Base-by-base conservation (phyloP, 2,113 vertebrate genomes). In the Pteruthius melanotis region DNA sequence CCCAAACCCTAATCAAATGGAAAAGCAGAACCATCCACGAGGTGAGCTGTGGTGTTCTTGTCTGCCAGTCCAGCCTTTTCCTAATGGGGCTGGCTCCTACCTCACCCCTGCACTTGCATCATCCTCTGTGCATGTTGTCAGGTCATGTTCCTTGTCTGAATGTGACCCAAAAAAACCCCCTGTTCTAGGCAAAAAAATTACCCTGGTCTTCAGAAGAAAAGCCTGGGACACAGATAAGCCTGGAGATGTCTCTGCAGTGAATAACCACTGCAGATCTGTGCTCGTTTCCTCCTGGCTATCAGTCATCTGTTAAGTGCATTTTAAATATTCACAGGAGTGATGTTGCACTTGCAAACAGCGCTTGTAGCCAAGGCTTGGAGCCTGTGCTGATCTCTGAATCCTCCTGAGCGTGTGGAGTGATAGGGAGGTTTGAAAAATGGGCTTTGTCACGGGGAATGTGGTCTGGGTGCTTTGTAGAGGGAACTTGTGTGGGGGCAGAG, bases 211-310 rank as follows among this genome's bases (percentile, higher is more conserved):
- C 37, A 53, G 53, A 71, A 76, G 52, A 31, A 65, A 54, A 69
- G 28, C 57, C 31, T 54, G 22, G 57, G 72, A 63, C 44, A 26
- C 9, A 33, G 65, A 47, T 56, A 61, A 83, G 20, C 65, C 64
- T 84, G 37, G 64, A 71, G 82, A 31, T 39, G 27, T 50, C 12
- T 93, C 40, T 76, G 83, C 68, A 90, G 77, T 30, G 45, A 79
- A 30, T 64, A 84, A 37, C 35, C 1, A 3, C 70, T 72, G 61
- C 61, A 64, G 64, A 61, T 87, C 20, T 24, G 18, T 92, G 70
- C 24, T 50, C 77, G 54, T 87, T 72, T 66, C 60, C 93, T 89
- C 65, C 69, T 84, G 83, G 80, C 83, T 78, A 39, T 80, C 91
- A 81, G 91, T 94, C 83, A 61, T 88, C 83, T 69, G 26, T 72